Conservation (phyloP, 2,888 invertebrate species). For the Julus scandinavius region DNA sequence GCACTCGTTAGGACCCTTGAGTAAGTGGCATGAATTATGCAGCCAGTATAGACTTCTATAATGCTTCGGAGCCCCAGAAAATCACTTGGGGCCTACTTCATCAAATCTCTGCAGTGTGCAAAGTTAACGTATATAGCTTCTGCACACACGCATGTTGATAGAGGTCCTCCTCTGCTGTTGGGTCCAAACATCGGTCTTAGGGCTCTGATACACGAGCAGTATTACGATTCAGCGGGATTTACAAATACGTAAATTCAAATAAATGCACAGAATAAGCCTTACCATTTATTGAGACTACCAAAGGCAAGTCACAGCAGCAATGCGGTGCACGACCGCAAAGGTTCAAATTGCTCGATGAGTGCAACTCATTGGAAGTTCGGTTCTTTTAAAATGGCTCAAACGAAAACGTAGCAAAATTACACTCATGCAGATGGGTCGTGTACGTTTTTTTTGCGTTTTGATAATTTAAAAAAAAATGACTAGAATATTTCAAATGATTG, state of each 20-base stretch:
- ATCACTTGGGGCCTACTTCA: too few species aligned
- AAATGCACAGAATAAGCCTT: neutral
- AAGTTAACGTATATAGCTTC: too few species aligned
- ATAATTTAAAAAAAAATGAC: neutral
- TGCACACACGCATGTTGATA: too few species aligned
- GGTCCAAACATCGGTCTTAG: too few species aligned
- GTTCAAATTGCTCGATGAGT: neutral
- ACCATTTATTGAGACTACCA: constrained; percentile 19
- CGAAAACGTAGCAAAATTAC: neutral
- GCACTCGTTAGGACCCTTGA: too few species aligned
- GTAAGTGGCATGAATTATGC: too few species aligned
- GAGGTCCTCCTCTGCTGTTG: too few species aligned
- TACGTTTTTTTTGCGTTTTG: neutral
- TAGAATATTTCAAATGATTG: constrained; percentile 6
- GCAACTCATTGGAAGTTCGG: neutral
- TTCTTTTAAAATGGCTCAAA: neutral
- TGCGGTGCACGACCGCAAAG: neutral
- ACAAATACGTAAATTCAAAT: neutral
- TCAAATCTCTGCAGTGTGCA: too few species aligned
- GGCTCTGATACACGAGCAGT: too few species aligned
- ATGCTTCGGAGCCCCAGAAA: too few species aligned
- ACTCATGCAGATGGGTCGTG: neutral
- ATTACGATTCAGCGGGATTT: too few species aligned
- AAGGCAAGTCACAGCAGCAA: constrained; percentile 44
- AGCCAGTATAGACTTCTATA: too few species aligned